phyloP scores from a whole-genome alignment of 2,888 invertebrate genomes.

The Hoplodrina blanda region DNA sequence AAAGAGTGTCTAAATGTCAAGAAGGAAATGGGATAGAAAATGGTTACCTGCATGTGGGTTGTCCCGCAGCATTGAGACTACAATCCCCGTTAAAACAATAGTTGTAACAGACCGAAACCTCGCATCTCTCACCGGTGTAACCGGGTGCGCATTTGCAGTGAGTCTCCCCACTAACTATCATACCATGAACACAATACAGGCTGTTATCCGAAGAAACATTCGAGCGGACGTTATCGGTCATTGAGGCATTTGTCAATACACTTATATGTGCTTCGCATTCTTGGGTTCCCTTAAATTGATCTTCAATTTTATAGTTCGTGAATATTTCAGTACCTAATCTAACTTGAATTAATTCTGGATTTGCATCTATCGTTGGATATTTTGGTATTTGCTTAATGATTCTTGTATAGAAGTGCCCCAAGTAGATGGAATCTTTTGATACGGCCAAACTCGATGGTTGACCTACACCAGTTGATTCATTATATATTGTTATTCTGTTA shows the following conservation, averaged over 20 bases:
- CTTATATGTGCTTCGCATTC: neutral
- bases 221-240: too few relatives aligned
- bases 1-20: neutral
- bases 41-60: conserved; percentile 1
- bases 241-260: neutral
- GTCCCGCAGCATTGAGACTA: neutral
- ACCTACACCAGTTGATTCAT: neutral
- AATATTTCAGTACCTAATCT: neutral
- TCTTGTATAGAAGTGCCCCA: neutral
- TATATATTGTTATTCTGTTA: neutral
- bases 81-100: neutral
- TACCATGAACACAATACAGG: neutral
- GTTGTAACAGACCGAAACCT: neutral
- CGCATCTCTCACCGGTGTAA: neutral
- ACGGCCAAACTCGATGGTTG: neutral
- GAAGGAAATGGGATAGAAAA: neutral
- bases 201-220: neutral
- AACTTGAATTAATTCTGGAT: neutral
- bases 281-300: neutral
- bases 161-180: neutral
- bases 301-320: conserved; percentile 1
- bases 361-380: neutral
- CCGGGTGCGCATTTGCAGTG: neutral
- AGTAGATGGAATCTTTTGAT: conserved; percentile 1
- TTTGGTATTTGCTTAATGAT: neutral